Percentiles rank a stretch among this genome's conserved stretches.
Conservation (phyloP, 2,888 invertebrate species). For the Neuroscelio doddi region DNA sequence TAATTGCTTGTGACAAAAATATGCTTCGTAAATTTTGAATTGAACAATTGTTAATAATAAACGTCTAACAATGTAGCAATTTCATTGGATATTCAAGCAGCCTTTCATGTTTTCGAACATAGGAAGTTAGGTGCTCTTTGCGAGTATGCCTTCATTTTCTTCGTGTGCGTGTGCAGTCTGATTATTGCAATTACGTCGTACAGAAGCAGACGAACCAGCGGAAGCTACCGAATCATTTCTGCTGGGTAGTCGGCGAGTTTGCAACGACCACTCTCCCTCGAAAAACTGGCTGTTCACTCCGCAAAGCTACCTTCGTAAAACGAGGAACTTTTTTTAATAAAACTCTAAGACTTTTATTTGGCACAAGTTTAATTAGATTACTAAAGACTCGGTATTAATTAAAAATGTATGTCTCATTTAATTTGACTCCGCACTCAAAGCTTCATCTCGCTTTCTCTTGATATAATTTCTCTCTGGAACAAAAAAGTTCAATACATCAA, state of each 20-base stretch:
- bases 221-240: slow-evolving; percentile 46
- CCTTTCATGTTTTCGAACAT: no score
- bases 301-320: slow-evolving; percentile 37
- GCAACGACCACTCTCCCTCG: slow-evolving; percentile 38
- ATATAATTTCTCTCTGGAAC: no score
- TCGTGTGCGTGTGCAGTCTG: slow-evolving; percentile 39
- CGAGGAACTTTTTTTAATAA: slow-evolving; percentile 38
- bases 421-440: slow-evolving; percentile 29
- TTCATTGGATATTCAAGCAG: no score
- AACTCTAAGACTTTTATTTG: slow-evolving; percentile 43
- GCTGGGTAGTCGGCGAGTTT: slow-evolving; percentile 36
- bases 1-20: no score
- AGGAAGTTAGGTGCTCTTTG: no score
- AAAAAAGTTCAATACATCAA: no score
- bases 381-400: slow-evolving; percentile 43
- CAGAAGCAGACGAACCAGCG: slow-evolving; percentile 41
- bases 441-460: no score
- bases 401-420: slow-evolving; percentile 44
- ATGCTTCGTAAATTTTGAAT: no score
- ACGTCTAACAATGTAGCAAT: no score
- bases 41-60: no score
- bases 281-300: slow-evolving; percentile 30
- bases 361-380: slow-evolving; percentile 43
- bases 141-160: no score
- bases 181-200: slow-evolving; percentile 44